A percentile compares a stretch with the other conserved stretches of the same genome.
Conservation (phyloP, 1,140 invertebrate genomes). For the Asobara japonica region DNA sequence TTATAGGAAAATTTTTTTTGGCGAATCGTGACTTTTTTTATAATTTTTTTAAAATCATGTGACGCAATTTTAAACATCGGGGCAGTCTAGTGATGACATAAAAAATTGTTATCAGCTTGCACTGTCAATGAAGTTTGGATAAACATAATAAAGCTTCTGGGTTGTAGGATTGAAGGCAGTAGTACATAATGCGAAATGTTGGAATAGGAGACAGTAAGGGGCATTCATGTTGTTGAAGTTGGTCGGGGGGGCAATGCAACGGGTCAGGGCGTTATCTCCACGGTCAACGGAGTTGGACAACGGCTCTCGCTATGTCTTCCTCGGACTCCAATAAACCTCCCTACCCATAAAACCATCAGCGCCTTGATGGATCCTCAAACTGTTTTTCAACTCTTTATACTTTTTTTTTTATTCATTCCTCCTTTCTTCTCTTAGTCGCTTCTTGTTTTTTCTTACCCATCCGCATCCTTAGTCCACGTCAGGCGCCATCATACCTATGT, state of each 20-base stretch:
- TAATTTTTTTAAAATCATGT: no score
- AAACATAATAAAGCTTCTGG: neutral
- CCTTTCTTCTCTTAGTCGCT: neutral
- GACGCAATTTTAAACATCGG: no score
- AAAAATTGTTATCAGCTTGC: no score
- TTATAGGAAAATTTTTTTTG: no score
- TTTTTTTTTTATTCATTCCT: constrained; percentile 7
- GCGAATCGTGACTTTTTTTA: no score
- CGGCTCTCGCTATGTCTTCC: constrained; percentile 36
- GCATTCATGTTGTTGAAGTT: constrained; percentile 38
- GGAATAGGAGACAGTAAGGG: constrained; percentile 34
- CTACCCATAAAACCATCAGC: constrained; percentile 8
- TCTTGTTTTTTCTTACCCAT: neutral
- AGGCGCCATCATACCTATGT: neutral
- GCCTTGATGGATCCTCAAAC: neutral
- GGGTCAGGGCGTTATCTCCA: constrained; percentile 43
- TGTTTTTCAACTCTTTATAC: no score
- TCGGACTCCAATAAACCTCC: constrained; percentile 25
- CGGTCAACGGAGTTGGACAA: constrained; percentile 43
- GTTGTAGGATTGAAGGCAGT: neutral
- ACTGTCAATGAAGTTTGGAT: neutral
- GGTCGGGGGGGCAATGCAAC: constrained; percentile 22
- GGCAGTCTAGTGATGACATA: no score
- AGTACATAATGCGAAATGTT: constrained; percentile 3
- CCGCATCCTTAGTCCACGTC: neutral